Percentiles rank a stretch among this genome's conserved stretches.
These are phyloP conservation scores for Fissipunctia ypsillon DNA, from an alignment of 2,888 invertebrate species.

Conservation along the genomic window DNA sequence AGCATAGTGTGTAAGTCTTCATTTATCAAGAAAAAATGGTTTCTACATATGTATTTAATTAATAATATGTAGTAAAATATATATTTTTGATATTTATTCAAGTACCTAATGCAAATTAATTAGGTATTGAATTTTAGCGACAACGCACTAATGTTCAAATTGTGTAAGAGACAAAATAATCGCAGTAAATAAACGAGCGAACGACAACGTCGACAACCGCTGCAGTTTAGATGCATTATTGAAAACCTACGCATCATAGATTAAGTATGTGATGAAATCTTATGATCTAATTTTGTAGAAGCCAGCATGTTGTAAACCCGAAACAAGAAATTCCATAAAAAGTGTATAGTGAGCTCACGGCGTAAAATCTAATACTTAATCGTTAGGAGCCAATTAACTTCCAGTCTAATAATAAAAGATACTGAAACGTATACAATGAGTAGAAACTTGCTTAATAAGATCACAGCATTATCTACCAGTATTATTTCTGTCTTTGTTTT, in stretches of 20 bases:
- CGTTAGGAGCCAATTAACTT: slow-evolving; percentile 18
- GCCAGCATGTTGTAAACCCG: background rate
- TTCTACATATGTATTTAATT: background rate
- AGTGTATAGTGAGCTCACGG: slow-evolving; percentile 5
- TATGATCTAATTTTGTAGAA: slow-evolving; percentile 2
- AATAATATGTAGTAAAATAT: background rate
- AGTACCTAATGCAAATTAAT: background rate
- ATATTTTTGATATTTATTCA: background rate
- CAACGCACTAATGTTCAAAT: background rate
- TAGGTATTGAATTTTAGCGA: background rate
- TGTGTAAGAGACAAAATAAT: background rate
- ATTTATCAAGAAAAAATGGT: background rate
- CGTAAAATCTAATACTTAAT: slow-evolving; percentile 21
- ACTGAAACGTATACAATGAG: slow-evolving; percentile 31
- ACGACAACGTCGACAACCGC: background rate
- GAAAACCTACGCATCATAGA: slow-evolving; percentile 8
- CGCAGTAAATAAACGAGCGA: background rate
- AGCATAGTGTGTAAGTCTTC: background rate
- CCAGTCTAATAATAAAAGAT: slow-evolving; percentile 23
- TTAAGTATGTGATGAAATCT: slow-evolving; percentile 16
- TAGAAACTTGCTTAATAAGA: slow-evolving; percentile 34
- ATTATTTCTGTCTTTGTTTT: slow-evolving; percentile 38
- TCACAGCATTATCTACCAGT: slow-evolving; percentile 22
- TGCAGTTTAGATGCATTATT: background rate
- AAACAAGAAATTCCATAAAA: slow-evolving; percentile 10